These are phyloP conservation scores for Ips nitidus DNA, from an alignment of 1,140 invertebrate genomes.

Conservation along the genomic window DNA sequence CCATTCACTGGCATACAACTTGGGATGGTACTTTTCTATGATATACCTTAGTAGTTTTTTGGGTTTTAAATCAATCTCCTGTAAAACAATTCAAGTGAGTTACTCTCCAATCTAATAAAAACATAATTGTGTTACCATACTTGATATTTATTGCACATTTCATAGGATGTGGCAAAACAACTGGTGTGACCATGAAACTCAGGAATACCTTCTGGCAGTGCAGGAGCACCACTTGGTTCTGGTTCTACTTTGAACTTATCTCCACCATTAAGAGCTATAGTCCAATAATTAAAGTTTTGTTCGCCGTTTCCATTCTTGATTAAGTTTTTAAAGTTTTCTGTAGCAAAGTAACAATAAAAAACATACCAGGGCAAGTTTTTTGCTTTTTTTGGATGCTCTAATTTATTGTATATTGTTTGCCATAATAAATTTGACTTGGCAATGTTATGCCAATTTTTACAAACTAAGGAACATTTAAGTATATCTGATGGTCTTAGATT, in stretches of 20 bases:
- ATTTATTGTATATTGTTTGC: constrained; percentile 38
- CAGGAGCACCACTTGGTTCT: constrained; percentile 43
- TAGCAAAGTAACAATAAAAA: constrained; percentile 45
- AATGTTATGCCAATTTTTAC: constrained; percentile 48
- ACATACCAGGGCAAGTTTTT: constrained; percentile 48
- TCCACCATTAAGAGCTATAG: constrained; percentile 46
- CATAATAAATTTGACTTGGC: constrained; percentile 45
- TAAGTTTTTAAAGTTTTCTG: constrained; percentile 49
- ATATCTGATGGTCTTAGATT: constrained; percentile 39
- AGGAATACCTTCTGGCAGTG: constrained; percentile 36
- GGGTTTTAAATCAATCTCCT: constrained; percentile 36
- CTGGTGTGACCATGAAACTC: constrained; percentile 45
- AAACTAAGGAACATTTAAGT: constrained; percentile 43
- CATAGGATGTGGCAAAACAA: constrained; percentile 53
- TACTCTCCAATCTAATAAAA: not conserved
- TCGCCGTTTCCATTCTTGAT: constrained; percentile 52
- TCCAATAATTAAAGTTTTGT: constrained; percentile 48
- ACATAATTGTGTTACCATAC: constrained; percentile 12
- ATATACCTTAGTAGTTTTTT: constrained; percentile 43
- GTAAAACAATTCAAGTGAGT: constrained; percentile 12
- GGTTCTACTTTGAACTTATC: constrained; percentile 49
- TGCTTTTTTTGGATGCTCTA: constrained; percentile 33
- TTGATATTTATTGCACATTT: constrained; percentile 47
- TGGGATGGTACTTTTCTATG: constrained; percentile 47
- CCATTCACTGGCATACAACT: constrained; percentile 51